Conservation (phyloP, 2,888 invertebrate genomes). For the Caenorhabditis plicata region DNA sequence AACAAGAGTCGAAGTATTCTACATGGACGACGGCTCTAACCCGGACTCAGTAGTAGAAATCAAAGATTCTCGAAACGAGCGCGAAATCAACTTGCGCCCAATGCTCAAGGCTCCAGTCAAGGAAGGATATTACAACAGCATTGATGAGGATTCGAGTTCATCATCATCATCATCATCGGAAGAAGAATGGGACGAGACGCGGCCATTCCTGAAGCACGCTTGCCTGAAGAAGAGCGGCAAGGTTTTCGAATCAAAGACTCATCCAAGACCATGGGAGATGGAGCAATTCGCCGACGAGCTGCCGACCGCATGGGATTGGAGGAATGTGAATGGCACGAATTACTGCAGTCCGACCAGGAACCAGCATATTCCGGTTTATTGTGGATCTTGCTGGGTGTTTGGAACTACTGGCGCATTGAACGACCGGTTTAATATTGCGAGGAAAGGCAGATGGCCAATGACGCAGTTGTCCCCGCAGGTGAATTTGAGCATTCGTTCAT, state of each 20-base stretch:
- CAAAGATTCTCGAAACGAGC: slow-evolving; percentile 19
- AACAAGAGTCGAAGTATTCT: slow-evolving; percentile 11
- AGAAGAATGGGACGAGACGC: slow-evolving; percentile 28
- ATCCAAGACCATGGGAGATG: slow-evolving; percentile 56
- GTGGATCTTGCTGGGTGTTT: slow-evolving; percentile 70
- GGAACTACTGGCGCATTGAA: slow-evolving; percentile 69
- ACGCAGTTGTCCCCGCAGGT: slow-evolving; percentile 68
- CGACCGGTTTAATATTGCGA: slow-evolving; percentile 69
- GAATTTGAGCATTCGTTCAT: too few species aligned
- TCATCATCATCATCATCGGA: slow-evolving; percentile 5
- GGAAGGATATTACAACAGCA: slow-evolving; percentile 1
- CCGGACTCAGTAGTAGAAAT: slow-evolving; percentile 23
- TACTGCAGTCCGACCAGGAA: slow-evolving; percentile 68
- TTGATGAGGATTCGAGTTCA: not conserved
- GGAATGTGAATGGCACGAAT: slow-evolving; percentile 68
- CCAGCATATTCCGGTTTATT: slow-evolving; percentile 69
- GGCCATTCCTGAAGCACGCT: slow-evolving; percentile 26
- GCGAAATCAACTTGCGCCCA: slow-evolving; percentile 19
- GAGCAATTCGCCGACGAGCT: slow-evolving; percentile 49
- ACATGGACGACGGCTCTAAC: too few species aligned
- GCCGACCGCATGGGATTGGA: slow-evolving; percentile 68
- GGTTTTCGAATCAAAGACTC: slow-evolving; percentile 33
- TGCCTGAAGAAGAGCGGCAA: slow-evolving; percentile 42
- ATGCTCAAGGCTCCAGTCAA: slow-evolving; percentile 10
- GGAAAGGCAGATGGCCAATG: slow-evolving; percentile 68